These are phyloP conservation scores for Scrobipalpa costella DNA, from an alignment of 2,888 invertebrate species.

Conservation along the genomic window DNA sequence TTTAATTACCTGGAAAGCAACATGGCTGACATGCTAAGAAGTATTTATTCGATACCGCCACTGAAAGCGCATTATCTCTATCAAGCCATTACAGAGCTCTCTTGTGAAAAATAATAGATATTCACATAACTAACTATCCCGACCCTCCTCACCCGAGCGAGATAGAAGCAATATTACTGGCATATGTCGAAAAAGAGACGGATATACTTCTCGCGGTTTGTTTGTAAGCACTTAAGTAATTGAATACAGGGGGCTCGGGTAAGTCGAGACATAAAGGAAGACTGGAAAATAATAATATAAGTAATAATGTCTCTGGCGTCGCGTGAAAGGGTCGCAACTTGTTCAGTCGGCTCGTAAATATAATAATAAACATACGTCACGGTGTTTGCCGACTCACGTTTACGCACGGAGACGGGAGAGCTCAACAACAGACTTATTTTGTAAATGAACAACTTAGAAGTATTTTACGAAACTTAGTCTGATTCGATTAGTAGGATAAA, in stretches of 20 bases:
- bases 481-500: neutral
- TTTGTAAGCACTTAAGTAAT: slow-evolving; percentile 76
- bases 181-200: slow-evolving; percentile 53
- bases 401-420: neutral
- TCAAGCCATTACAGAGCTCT: slow-evolving; percentile 67
- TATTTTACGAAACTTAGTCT: neutral
- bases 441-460: neutral
- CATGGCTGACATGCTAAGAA: slow-evolving; percentile 54
- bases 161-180: slow-evolving; percentile 36
- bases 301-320: slow-evolving; percentile 57
- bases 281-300: slow-evolving; percentile 73
- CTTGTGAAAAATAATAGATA: slow-evolving; percentile 77
- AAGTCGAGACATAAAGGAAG: slow-evolving; percentile 65
- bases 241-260: slow-evolving; percentile 69
- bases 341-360: slow-evolving; percentile 54
- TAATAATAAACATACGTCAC: slow-evolving; percentile 49
- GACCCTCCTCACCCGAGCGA: slow-evolving; percentile 52
- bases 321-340: slow-evolving; percentile 55
- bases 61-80: slow-evolving; percentile 67
- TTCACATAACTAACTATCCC: slow-evolving; percentile 77
- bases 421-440: neutral
- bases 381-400: slow-evolving; percentile 37
- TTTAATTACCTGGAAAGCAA: slow-evolving; percentile 64
- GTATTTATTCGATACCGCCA: slow-evolving; percentile 50
- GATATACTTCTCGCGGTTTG: slow-evolving; percentile 50